Evolutionary conservation across 1,140 invertebrate genomes (phyloP).

Genomic region (Sitophilus oryzae): DNA sequence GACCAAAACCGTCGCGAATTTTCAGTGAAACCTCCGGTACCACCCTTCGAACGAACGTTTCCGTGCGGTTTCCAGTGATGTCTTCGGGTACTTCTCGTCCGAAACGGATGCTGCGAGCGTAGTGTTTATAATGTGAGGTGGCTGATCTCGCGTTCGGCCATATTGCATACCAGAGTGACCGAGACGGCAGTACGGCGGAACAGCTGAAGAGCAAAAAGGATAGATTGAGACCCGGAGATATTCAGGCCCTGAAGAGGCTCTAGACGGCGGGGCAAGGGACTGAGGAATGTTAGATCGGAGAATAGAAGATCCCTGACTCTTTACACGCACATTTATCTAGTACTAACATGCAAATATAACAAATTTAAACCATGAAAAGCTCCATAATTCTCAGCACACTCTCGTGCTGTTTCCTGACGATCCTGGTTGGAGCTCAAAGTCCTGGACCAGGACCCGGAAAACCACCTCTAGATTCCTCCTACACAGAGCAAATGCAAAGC

Average conservation of each 20-base stretch:
- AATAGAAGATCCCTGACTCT: conserved; percentile 10
- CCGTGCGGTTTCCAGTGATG: too few species aligned
- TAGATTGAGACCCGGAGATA: conserved; percentile 10
- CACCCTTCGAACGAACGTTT: too few species aligned
- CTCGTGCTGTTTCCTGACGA: conserved; percentile 17
- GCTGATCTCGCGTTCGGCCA: conserved; percentile 38
- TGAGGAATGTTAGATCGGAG: conserved; percentile 42
- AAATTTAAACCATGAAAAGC: conserved; percentile 24
- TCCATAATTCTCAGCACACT: conserved; percentile 22
- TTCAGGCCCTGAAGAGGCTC: too few species aligned
- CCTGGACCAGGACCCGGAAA: conserved; percentile 46
- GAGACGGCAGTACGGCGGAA: conserved; percentile 30
- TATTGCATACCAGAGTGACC: conserved; percentile 48
- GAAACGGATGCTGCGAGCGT: conserved; percentile 30
- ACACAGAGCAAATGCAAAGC: conserved; percentile 70
- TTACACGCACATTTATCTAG: conserved; percentile 12
- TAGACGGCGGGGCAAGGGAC: conserved; percentile 39
- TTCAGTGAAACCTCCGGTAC: background rate
- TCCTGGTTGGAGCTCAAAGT: conserved; percentile 36
- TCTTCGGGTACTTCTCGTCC: background rate
- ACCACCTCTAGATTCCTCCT: conserved; percentile 40
- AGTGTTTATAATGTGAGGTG: conserved; percentile 21
- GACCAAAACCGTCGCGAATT: background rate
- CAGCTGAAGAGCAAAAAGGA: conserved; percentile 38
- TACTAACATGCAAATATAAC: conserved; percentile 32